Base-by-base conservation (phyloP, 2,113 vertebrate genomes). In the Parus major region DNA sequence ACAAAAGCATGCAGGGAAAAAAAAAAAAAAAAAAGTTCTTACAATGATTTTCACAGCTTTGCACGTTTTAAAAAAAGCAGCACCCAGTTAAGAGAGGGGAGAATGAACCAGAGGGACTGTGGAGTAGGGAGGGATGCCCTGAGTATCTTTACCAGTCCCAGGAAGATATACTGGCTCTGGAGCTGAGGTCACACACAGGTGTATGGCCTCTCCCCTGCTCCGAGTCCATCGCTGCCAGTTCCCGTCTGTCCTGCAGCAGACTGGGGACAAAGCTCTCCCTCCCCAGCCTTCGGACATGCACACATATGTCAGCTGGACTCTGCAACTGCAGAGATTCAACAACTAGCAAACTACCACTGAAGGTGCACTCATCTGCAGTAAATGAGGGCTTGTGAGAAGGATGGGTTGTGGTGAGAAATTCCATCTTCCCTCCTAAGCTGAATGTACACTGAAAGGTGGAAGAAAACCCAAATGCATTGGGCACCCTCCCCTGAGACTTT, bases 11-110 rank as follows among this genome's bases (percentile, higher is more conserved):
- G 31, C 60, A 33, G 79, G 42, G 60, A 1, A 25, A 29, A 27
- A 52, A 64, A 35, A 60, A 41, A 59, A 68, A 41, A 39, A 39
- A 39, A 8, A 36, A 50, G 39, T 55, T 81, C 82, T 88, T 68
- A 82, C 60, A 88, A 77, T 60, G 44, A 53, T 84, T 90, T 88
- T 93, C 91, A 86, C 68, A 4, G 80, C 47, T 93, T 83, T 90
- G 76, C 72, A 77, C 31, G 0, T 81, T 90, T 90, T 86, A 47
- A 69, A 85, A 79, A 85, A 93, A 80, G 85, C 75, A 88, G 39
- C 71, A 82, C 72, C 56, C 56, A 70, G 52, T 55, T 90, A 95
- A 60, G 68, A 68, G 35, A 49, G 50, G 13, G 52, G 50, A 55
- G 31, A 68, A 66, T 1, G 2, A 88, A 57, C 8, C 10, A 22